A percentile compares a stretch with the other conserved stretches of the same genome.
Evolutionary conservation across 2,113 vertebrate species (phyloP).

Genomic region (Cyanoliseus patagonus): DNA sequence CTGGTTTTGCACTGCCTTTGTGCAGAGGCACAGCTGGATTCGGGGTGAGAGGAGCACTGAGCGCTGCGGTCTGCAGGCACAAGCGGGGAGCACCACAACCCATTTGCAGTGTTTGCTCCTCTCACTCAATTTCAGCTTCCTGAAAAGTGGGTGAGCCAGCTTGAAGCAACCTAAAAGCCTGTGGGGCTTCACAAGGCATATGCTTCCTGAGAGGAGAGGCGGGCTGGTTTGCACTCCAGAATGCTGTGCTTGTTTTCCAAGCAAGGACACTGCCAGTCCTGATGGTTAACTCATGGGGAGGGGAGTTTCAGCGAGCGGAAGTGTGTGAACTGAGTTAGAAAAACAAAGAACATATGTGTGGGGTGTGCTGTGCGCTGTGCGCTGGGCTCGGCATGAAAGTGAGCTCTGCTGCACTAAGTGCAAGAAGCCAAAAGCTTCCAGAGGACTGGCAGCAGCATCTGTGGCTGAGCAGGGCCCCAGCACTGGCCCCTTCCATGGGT

Average conservation of each 20-base stretch:
- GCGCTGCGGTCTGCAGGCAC: fast-evolving
- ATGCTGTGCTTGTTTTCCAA: not conserved
- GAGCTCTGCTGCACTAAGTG: not conserved
- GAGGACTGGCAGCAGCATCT: not conserved
- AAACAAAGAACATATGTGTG: slow-evolving; percentile 51
- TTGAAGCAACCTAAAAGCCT: not conserved
- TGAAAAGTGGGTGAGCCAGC: slow-evolving; percentile 21
- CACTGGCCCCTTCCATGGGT: not conserved
- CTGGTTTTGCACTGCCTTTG: not conserved
- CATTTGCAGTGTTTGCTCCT: not conserved
- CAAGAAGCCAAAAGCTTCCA: not conserved
- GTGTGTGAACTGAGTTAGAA: not conserved
- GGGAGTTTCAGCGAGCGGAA: not conserved
- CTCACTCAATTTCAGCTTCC: slow-evolving; percentile 12
- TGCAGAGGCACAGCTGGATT: not conserved
- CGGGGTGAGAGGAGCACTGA: fast-evolving
- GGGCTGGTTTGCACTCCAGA: not conserved
- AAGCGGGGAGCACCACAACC: not conserved
- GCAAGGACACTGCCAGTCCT: slow-evolving; percentile 4
- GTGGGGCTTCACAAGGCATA: not conserved
- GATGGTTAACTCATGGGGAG: not conserved
- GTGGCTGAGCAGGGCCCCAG: not conserved
- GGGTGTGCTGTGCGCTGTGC: not conserved
- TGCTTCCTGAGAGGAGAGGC: slow-evolving; percentile 8
- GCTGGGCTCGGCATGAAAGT: not conserved